Evolutionary conservation across 2,797 vertebrate genomes (phyloP), one percentile per base, ranked within the genome.

Genomic region (Sphaeramia orbicularis): DNA sequence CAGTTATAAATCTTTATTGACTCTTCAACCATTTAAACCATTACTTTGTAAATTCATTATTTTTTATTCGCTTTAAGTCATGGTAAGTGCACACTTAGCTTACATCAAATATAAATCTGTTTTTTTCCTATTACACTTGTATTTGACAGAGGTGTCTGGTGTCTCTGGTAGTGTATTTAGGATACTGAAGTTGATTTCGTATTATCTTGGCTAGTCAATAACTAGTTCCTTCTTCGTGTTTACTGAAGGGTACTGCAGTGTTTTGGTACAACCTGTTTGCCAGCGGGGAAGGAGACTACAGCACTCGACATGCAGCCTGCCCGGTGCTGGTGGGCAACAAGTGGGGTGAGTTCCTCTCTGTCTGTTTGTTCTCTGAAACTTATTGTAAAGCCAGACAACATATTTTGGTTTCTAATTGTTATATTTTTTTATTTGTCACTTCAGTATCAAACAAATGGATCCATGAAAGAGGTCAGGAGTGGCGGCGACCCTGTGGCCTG

Each of bases 371-470:
- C 2, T 43, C 10, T 57, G 18, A 75, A 75, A 32, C 2, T 54
- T 13, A 49, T 4, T 21, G 1, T 7, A 43, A 41, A 13, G 8
- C 40, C 40, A 9, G 14, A n/a, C 40, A 2, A 6, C 13, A 42
- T 7, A 11, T 10, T 19, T 5, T 45, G 43, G 1, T 4, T 49
- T 12, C 2, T 37, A 18, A 50, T 69, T 6, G 32, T 59, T 0
- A 1, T 58, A 6, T 41, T 48, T 43, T 16, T 27, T 63, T 18
- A 48, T 74, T 19, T 55, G 58, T 36, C 65, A 42, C 35, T 78
- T 87, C 74, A 99, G 98, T 99, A 81, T 99, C 98, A 77, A 99
- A 99, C 83, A 99, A 99, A 78, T 99, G 98, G 98, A 96, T 99
- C 78, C 98, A 99, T 3, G 98, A 99, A 91, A 93, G 98, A 80